phyloP scores from a whole-genome alignment of 2,113 vertebrate species.

The Madoqua kirkii region DNA sequence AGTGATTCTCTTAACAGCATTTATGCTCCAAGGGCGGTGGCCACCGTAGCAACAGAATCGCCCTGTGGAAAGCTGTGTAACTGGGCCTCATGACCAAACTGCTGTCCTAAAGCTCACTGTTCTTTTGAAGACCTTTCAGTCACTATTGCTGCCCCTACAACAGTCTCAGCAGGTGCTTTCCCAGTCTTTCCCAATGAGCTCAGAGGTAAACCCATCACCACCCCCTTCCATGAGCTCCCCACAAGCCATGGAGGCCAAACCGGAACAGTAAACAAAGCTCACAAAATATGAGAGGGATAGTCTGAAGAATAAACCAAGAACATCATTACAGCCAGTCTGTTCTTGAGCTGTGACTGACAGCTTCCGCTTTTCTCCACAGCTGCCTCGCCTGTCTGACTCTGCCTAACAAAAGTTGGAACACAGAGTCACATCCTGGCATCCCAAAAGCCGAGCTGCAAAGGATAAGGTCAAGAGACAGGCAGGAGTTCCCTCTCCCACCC shows the following conservation, averaged over 20 bases:
- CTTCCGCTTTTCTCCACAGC: neutral
- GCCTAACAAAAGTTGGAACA: neutral
- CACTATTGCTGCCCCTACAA: neutral
- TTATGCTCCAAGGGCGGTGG: neutral
- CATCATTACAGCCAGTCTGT: neutral
- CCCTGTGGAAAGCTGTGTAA: neutral
- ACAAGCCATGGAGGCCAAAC: neutral
- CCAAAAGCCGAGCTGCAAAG: neutral
- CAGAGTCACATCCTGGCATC: neutral
- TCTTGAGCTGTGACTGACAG: neutral
- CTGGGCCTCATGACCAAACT: neutral
- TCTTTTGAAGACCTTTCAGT: neutral
- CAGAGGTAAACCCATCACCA: neutral
- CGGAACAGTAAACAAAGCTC: neutral
- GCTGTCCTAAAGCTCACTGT: neutral
- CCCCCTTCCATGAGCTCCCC: neutral
- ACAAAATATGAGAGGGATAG: neutral
- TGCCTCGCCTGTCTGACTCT: neutral
- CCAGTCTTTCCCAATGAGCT: neutral
- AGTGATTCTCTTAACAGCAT: neutral
- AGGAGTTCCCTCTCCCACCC: neutral
- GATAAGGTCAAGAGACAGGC: neutral
- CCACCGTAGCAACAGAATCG: neutral
- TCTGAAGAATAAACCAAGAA: neutral
- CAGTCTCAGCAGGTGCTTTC: neutral